phyloP scores from a whole-genome alignment of 2,888 invertebrate genomes.

The Lomographa bimaculata region DNA sequence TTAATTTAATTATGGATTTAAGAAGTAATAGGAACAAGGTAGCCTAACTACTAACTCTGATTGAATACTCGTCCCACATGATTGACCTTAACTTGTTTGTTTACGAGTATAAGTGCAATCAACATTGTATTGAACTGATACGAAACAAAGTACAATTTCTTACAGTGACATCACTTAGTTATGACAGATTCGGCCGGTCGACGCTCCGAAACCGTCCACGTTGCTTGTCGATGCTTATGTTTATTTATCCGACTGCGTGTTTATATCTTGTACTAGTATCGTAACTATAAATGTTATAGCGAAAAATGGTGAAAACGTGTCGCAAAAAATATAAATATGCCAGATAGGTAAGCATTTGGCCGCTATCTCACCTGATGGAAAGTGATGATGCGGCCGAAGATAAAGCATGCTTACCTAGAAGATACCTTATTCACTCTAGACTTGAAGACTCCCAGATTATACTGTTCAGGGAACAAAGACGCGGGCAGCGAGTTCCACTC shows the following conservation, averaged over 20 bases:
- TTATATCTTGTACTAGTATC: slow-evolving; percentile 28
- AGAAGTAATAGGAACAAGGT: no score
- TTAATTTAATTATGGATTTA: slow-evolving; percentile 1
- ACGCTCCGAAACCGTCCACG: slow-evolving; percentile 33
- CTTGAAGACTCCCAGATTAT: no score
- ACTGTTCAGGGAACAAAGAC: no score
- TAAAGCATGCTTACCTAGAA: no score
- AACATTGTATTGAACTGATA: slow-evolving; percentile 23
- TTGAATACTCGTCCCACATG: slow-evolving; percentile 4
- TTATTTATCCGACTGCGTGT: slow-evolving; percentile 47
- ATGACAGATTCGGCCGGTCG: slow-evolving; percentile 38
- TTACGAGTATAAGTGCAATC: slow-evolving; percentile 16
- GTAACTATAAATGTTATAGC: slow-evolving; percentile 37
- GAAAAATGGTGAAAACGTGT: no score
- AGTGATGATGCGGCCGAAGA: no score
- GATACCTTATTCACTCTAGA: no score
- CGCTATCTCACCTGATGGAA: no score
- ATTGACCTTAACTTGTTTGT: slow-evolving; percentile 19
- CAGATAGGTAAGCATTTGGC: no score
- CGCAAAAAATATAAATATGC: no score
- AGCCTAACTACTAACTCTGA: no score
- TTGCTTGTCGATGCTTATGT: slow-evolving; percentile 38
- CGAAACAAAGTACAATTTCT: slow-evolving; percentile 18
- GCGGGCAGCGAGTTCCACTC: no score
- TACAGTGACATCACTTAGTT: slow-evolving; percentile 31